Base-by-base conservation (phyloP, 1,140 invertebrate species). In the honey bee (Apis mellifera) region DNA sequence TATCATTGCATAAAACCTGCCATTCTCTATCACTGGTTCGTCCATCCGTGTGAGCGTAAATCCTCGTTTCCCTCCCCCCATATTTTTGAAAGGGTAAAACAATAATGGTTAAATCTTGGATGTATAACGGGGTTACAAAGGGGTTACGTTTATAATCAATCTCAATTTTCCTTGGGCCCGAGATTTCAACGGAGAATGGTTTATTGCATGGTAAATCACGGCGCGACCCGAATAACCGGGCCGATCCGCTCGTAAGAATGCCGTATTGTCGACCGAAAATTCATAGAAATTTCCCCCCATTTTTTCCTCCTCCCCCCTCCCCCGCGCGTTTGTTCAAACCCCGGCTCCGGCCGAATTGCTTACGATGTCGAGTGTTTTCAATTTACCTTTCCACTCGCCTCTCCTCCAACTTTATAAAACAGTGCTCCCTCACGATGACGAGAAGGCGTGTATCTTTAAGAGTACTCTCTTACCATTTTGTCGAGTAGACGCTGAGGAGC, bases 381-480 rank as follows among this genome's bases (percentile, higher is more conserved):
- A 52, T 71, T 70, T 70, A 50, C 65, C n/a, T 70, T 54, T 9
- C 69, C 69, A 23, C 19, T 71, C 69, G 48, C 23, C 19, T 23
- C 7, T 23, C 69, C 26, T 42, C 32, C 12, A 26, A 26, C 48
- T 19, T 19, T 54, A 54, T 26, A 71, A 71, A 71, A 71, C 69
- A 71, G 17, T 54, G 12, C 50, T 71, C 19, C 23, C 48, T 5
- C 15, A 50, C 69, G 23, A 54, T 23, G 69, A 54, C 69, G 55
- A 42, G 32, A 48, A 23, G 13, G n/a, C 48, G 23, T 9, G 59
- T 21, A 74, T 19, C 32, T 42, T 50, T 52, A 26, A 42, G 50
- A 54, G 73, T 17, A 64, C 73, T 32, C 60, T 17, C 12, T 11
- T 17, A 17, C 4, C 17, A 42, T 42, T 42, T 42, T 42, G 9